phyloP scores from a whole-genome alignment of 37 sponge, comb jelly and placozoan species.

The Tethya wilhelma region DNA sequence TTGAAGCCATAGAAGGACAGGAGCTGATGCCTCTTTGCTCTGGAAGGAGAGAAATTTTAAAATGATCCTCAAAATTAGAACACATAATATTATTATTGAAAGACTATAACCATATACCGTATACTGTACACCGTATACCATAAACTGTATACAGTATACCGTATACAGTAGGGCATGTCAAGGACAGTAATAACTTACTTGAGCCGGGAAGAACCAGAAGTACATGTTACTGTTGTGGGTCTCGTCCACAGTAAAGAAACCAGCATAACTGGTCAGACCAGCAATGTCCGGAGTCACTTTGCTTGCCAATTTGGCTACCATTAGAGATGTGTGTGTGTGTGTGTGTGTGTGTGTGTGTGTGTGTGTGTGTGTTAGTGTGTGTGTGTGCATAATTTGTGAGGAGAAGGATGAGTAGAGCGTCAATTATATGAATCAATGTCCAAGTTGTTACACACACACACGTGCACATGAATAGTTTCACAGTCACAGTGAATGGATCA shows the following conservation, averaged over 20 bases:
- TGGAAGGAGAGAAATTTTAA: too few species aligned
- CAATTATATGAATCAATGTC: too few species aligned
- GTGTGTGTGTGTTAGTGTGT: too few species aligned
- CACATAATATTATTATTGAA: background rate
- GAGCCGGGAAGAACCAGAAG: constrained; percentile 93
- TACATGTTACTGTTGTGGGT: constrained; percentile 78
- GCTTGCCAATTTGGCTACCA: constrained; percentile 61
- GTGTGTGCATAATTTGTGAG: background rate
- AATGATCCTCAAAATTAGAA: background rate
- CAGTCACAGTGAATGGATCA: too few species aligned
- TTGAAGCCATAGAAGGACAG: constrained; percentile 90
- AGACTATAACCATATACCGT: background rate
- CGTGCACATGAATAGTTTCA: too few species aligned
- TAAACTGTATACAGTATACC: background rate
- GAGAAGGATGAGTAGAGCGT: too few species aligned
- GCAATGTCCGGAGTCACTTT: constrained; percentile 33
- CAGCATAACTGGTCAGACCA: constrained; percentile 51
- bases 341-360: background rate
- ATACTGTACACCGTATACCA: background rate
- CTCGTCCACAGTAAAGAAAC: constrained; percentile 83
- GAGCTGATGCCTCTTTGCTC: constrained; percentile 41
- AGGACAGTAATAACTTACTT: constrained; percentile 25
- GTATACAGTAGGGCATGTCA: background rate
- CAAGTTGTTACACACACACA: too few species aligned
- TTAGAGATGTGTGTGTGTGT: too few species aligned